Conservation (phyloP, 1,140 invertebrate species). For the Philopotamus ludificatus region DNA sequence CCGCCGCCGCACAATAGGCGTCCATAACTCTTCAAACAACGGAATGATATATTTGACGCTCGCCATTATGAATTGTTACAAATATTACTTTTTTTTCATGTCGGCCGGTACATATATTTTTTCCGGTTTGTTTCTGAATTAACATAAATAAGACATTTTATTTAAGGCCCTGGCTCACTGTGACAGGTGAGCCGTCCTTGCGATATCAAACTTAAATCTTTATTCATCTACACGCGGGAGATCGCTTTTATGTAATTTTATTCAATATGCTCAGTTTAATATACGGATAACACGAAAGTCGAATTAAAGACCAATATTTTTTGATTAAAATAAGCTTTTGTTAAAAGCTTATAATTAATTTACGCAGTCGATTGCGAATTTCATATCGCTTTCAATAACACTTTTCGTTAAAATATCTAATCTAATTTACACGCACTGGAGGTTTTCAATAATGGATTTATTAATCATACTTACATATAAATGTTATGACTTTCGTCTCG, state of each 20-base stretch:
- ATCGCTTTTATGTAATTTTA: conserved; percentile 26
- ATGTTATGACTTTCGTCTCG: background rate
- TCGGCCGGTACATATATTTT: conserved; percentile 38
- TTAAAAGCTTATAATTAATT: too few species aligned
- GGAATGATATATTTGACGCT: conserved; percentile 40
- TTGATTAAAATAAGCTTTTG: too few species aligned
- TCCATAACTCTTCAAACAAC: conserved; percentile 39
- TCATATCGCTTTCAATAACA: too few species aligned
- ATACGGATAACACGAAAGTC: too few species aligned
- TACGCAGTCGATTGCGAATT: too few species aligned
- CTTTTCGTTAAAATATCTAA: too few species aligned
- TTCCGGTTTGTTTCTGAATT: conserved; percentile 41
- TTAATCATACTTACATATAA: too few species aligned
- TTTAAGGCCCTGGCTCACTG: conserved; percentile 31
- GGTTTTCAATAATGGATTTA: too few species aligned
- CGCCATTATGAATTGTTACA: conserved; percentile 39
- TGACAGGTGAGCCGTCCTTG: conserved; percentile 39
- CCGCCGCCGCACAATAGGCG: conserved; percentile 24
- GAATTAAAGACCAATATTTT: too few species aligned
- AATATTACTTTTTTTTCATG: conserved; percentile 27
- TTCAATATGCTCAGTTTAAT: background rate
- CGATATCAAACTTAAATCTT: conserved; percentile 26
- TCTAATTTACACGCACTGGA: too few species aligned
- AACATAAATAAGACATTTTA: conserved; percentile 43
- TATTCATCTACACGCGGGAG: conserved; percentile 23